A percentile compares a stretch with the other conserved stretches of the same genome.
phyloP scores from a whole-genome alignment of 2,113 vertebrate genomes.

The Cygnus atratus region DNA sequence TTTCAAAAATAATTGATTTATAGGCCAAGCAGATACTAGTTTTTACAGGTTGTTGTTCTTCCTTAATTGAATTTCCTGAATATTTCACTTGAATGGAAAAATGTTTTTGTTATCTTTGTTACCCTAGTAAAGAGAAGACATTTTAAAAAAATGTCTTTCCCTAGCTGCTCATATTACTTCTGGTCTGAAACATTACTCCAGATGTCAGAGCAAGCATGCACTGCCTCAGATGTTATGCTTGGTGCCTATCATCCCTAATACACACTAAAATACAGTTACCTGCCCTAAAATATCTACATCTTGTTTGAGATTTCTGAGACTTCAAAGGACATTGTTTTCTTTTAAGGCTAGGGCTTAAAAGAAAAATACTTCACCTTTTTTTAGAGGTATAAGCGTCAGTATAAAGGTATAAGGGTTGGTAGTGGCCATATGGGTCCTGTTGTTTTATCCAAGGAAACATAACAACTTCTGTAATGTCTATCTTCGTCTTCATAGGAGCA shows the following conservation, averaged over 20 bases:
- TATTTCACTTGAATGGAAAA: not conserved
- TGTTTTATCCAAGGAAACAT: not conserved
- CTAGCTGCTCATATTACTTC: not conserved
- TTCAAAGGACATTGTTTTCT: not conserved
- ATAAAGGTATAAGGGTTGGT: not conserved
- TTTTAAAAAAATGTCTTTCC: not conserved
- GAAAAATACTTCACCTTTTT: not conserved
- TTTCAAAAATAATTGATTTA: not conserved
- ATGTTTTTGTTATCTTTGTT: not conserved
- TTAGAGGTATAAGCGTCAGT: not conserved
- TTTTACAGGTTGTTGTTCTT: not conserved
- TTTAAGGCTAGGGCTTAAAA: not conserved
- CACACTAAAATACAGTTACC: not conserved
- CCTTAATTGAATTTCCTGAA: not conserved
- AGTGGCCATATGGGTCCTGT: not conserved
- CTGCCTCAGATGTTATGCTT: not conserved
- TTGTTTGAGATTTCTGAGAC: not conserved
- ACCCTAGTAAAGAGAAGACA: not conserved
- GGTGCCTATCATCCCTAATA: not conserved
- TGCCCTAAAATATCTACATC: not conserved
- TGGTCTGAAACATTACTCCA: not conserved
- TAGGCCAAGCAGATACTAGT: not conserved
- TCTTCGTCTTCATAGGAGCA: not conserved
- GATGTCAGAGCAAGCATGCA: not conserved
- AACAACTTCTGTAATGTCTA: not conserved